These are phyloP conservation scores for Morpho achilles DNA, from an alignment of 2,888 invertebrate genomes.

Conservation along the genomic window DNA sequence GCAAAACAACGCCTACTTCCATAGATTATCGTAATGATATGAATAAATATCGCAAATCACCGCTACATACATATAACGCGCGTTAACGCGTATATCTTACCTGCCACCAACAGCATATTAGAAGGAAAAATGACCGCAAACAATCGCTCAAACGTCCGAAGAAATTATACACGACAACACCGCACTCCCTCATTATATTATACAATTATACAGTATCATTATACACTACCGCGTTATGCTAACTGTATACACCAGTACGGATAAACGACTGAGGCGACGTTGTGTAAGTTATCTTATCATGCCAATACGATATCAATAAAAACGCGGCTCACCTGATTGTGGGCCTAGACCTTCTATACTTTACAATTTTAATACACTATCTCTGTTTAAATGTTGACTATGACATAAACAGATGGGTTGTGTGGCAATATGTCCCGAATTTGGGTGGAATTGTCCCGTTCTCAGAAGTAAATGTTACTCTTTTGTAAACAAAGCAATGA, in stretches of 20 bases:
- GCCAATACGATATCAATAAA: slow-evolving; percentile 60
- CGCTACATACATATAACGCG: neutral
- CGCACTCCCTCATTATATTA: slow-evolving; percentile 52
- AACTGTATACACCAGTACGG: slow-evolving; percentile 46
- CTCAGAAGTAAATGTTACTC: too few species aligned
- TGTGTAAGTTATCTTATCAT: slow-evolving; percentile 55
- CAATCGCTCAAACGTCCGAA: slow-evolving; percentile 40
- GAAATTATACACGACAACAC: slow-evolving; percentile 40
- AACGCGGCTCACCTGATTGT: slow-evolving; percentile 24
- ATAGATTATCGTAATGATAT: too few species aligned
- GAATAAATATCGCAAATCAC: too few species aligned
- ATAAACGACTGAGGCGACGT: slow-evolving; percentile 37
- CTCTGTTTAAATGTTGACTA: slow-evolving; percentile 6
- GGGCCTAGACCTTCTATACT: slow-evolving; percentile 35
- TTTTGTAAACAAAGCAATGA: too few species aligned
- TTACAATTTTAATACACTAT: neutral
- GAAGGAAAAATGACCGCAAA: slow-evolving; percentile 35
- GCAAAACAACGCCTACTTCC: too few species aligned
- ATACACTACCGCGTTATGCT: slow-evolving; percentile 23
- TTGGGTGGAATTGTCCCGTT: too few species aligned
- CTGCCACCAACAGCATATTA: slow-evolving; percentile 45
- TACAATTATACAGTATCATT: slow-evolving; percentile 25
- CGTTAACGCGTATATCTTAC: slow-evolving; percentile 39
- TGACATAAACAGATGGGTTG: neutral
- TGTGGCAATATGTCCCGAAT: too few species aligned